Evolutionary conservation across 2,113 vertebrate species (phyloP).

Genomic region (Hemichromis elongatus): DNA sequence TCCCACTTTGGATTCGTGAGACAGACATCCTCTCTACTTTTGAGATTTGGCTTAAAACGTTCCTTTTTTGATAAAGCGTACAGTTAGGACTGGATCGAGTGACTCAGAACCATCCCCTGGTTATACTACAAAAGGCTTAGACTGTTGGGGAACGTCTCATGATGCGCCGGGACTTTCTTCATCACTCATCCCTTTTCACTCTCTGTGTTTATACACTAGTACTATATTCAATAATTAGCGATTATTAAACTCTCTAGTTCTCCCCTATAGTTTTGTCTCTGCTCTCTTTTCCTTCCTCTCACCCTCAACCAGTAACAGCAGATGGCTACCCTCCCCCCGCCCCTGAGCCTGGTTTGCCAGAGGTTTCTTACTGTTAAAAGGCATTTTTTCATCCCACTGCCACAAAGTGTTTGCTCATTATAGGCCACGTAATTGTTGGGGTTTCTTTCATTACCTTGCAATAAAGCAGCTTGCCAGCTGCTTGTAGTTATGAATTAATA

Average conservation of each 20-base stretch:
- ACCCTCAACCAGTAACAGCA: background rate
- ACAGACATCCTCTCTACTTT: background rate
- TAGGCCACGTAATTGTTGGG: background rate
- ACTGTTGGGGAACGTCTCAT: too few relatives aligned
- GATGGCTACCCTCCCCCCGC: background rate
- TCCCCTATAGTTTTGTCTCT: background rate
- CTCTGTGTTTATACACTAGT: background rate
- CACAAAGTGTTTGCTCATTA: background rate
- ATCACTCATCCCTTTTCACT: background rate
- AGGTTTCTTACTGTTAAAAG: background rate
- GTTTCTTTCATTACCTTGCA: too few relatives aligned
- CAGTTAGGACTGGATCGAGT: too few relatives aligned
- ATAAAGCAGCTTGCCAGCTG: background rate
- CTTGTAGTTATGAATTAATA: background rate
- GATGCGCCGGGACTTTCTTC: background rate
- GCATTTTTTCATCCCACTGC: background rate
- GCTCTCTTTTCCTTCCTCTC: background rate
- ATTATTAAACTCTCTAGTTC: background rate
- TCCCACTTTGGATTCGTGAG: background rate
- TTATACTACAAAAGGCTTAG: too few relatives aligned
- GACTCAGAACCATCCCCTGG: too few relatives aligned
- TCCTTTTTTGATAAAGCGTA: too few relatives aligned
- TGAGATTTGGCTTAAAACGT: too few relatives aligned
- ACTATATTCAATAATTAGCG: background rate
- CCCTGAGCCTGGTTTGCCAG: background rate